These are phyloP conservation scores for Zaprionus lineosus DNA, from an alignment of 2,888 invertebrate genomes.

Conservation along the genomic window DNA sequence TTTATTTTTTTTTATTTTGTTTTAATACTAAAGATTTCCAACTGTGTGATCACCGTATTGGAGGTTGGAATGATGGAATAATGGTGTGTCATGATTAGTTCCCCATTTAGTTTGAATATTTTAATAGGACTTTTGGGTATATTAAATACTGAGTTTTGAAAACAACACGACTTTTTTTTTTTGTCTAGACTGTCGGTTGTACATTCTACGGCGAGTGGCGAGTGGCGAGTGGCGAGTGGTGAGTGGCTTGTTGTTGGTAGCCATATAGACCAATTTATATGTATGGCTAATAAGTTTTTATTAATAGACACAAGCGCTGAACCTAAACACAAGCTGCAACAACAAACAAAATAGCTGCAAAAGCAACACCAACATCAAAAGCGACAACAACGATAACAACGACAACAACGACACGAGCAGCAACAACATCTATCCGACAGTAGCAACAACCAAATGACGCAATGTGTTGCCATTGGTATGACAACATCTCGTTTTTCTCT, in stretches of 20 bases:
- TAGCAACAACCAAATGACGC: slow-evolving; percentile 34
- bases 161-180: too few relatives aligned
- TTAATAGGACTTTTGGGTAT: too few relatives aligned
- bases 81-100: too few relatives aligned
- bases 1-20: too few relatives aligned
- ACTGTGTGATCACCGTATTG: too few relatives aligned
- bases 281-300: slow-evolving; percentile 57
- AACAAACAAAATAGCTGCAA: background rate
- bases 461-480: slow-evolving; percentile 52
- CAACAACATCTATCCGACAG: too few relatives aligned
- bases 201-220: too few relatives aligned
- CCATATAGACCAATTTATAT: slow-evolving; percentile 8
- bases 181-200: too few relatives aligned
- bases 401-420: slow-evolving; percentile 14
- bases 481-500: slow-evolving; percentile 53
- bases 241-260: slow-evolving; percentile 6
- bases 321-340: slow-evolving; percentile 35
- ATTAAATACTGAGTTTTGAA: too few relatives aligned
- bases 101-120: too few relatives aligned
- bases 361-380: background rate
- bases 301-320: slow-evolving; percentile 63
- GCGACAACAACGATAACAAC: slow-evolving; percentile 11
- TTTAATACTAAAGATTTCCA: too few relatives aligned
- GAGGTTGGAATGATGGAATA: too few relatives aligned
- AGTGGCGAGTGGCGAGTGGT: background rate